A percentile compares a stretch with the other conserved stretches of the same genome.
These are phyloP conservation scores for Drosophila albomicans DNA, from an alignment of 1,140 invertebrate genomes.

Conservation along the genomic window DNA sequence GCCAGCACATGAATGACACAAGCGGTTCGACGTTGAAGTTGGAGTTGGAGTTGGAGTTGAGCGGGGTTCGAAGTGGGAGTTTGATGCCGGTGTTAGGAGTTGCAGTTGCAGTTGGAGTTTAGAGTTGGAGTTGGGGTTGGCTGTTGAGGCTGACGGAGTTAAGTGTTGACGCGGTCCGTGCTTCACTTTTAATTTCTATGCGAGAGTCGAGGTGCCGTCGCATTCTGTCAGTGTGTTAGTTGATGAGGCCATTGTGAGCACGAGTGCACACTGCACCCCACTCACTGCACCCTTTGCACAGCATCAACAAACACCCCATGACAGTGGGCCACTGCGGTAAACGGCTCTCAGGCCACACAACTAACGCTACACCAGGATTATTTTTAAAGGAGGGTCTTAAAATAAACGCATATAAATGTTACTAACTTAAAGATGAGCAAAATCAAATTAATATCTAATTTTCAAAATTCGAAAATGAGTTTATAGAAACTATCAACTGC, in stretches of 20 bases:
- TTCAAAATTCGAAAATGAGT: too few species aligned
- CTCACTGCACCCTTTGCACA: too few species aligned
- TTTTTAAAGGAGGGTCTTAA: not conserved
- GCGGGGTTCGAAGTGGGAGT: not conserved
- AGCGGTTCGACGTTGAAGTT: not conserved
- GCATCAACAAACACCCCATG: not conserved
- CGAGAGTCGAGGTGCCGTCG: conserved; percentile 16
- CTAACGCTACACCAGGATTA: not conserved
- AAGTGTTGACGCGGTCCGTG: conserved; percentile 39
- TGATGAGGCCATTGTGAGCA: conserved; percentile 69
- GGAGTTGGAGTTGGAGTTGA: not conserved
- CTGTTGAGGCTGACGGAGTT: conserved; percentile 27
- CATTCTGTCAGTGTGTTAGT: conserved; percentile 41
- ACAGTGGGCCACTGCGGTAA: not conserved
- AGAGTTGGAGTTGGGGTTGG: not conserved
- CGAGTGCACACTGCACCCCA: not conserved
- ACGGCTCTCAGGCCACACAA: not conserved
- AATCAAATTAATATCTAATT: too few species aligned
- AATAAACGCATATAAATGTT: too few species aligned
- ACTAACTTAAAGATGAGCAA: too few species aligned
- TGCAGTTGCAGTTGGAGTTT: not conserved
- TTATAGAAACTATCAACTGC: too few species aligned
- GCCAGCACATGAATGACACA: conserved; percentile 11
- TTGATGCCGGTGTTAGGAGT: not conserved
- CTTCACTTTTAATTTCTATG: conserved; percentile 67